These are phyloP conservation scores for Pinctada fucata DNA, from an alignment of 2,888 invertebrate genomes.

Conservation along the genomic window DNA sequence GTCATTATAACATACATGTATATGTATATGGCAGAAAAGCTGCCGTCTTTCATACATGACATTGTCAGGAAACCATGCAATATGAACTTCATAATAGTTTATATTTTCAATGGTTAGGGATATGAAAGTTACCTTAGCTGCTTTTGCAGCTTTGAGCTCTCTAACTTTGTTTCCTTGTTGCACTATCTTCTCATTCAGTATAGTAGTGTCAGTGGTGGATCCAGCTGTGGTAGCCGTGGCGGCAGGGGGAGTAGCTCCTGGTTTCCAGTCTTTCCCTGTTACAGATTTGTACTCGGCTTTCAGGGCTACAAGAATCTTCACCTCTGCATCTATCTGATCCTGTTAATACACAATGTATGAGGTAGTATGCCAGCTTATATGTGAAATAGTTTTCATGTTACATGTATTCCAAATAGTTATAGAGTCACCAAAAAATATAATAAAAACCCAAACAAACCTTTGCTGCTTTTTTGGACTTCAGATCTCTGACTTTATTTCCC, in stretches of 20 bases:
- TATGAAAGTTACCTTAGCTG: constrained; percentile 79
- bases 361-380: background rate
- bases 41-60: too few relatives aligned
- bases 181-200: constrained; percentile 75
- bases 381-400: background rate
- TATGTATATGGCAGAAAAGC: too few relatives aligned
- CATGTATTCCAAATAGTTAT: background rate
- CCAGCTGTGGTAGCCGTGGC: constrained; percentile 30
- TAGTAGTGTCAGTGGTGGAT: constrained; percentile 20
- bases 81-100: too few relatives aligned
- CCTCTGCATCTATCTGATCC: constrained; percentile 79
- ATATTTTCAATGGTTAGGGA: too few relatives aligned
- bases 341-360: constrained; percentile 33
- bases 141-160: constrained; percentile 83
- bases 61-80: too few relatives aligned
- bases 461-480: constrained; percentile 84
- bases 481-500: constrained; percentile 85
- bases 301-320: constrained; percentile 82
- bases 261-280: constrained; percentile 84
- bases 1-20: too few relatives aligned
- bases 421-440: too few relatives aligned
- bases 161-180: constrained; percentile 86
- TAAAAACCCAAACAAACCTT: constrained; percentile 81
- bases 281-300: constrained; percentile 86
- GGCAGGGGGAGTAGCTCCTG: constrained; percentile 55